Base-by-base conservation (phyloP, 37 sponge, comb jelly and placozoan species). In the Beroe ovata region DNA sequence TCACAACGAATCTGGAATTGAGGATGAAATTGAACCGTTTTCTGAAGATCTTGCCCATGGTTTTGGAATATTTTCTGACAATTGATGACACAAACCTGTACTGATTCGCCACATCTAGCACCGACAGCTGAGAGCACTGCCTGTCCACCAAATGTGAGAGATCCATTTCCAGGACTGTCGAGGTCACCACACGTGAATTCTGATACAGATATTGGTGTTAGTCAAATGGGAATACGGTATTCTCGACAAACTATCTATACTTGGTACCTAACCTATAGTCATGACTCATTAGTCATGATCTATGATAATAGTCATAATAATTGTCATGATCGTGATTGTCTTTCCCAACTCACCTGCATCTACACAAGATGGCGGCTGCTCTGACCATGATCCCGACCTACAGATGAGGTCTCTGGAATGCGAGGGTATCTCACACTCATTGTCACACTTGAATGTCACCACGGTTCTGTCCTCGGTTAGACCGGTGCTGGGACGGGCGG, bases 271-370 rank as follows among this genome's bases (percentile, higher is more conserved):
- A n/a, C n/a, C n/a, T n/a, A n/a, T n/a, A n/a, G n/a, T n/a, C n/a
- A n/a, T n/a, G n/a, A n/a, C n/a, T n/a, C n/a, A n/a, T n/a, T n/a
- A n/a, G n/a, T n/a, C n/a, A n/a, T n/a, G n/a, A n/a, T n/a, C n/a
- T n/a, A n/a, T n/a, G n/a, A n/a, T n/a, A n/a, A n/a, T n/a, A n/a
- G n/a, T n/a, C n/a, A n/a, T n/a, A n/a, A n/a, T n/a, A n/a, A n/a
- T n/a, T n/a, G n/a, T n/a, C n/a, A n/a, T n/a, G n/a, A n/a, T n/a
- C n/a, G n/a, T n/a, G n/a, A n/a, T n/a, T n/a, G n/a, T n/a, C n/a
- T n/a, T n/a, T n/a, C n/a, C n/a, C n/a, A n/a, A n/a, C 54, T 69
- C 14, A 77, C 84, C 84, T 22, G 84, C 84, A 39, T 77, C 84
- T 42, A n/a, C 19, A 39, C 84, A 77, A 23, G 26, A n/a, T 21